Base-by-base conservation (phyloP, 2,797 vertebrate genomes). In the Gallinago stenura region DNA sequence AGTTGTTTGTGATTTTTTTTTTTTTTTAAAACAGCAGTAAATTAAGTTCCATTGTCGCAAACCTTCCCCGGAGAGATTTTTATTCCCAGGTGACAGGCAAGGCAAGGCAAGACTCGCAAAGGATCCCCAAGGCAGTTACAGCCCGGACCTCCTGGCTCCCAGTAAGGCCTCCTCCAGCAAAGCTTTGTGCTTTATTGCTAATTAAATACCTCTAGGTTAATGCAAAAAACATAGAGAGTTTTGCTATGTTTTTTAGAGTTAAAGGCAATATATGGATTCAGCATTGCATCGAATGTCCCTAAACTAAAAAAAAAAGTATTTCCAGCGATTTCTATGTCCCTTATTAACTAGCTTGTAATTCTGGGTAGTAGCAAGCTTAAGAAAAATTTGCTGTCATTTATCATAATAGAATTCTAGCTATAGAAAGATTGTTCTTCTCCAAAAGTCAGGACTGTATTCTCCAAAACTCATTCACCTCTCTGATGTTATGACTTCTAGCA, bases 91-190 rank as follows among this genome's bases (percentile, higher is more conserved):
- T 94, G 96, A 94, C 60, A 69, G 83, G 72, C 93, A 91, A 90
- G 83, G 72, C 93, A 91, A 91, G 51, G 80, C 73, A 80, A 87
- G n/a, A 68, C 81, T 94, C 73, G 60, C 91, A 95, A 82, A 94
- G 91, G 88, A 89, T 93, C 83, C 86, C 83, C 71, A 11, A 33
- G 87, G 77, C 48, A 71, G 77, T 95, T 95, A 95, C 80, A 64
- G 31, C 65, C 88, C 96, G 96, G 96, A 96, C 95, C 93, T 95
- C 77, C 93, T 90, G 91, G 91, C 93, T 95, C 94, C 85, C 93
- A 84, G 28, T 18, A 31, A 30, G 51, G 51, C 28, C 28, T 53
- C 28, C 51, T 53, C 51, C 28, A 30, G 28, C 30, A 53, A 53
- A 53, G 90, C 68, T 73, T 71, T 4, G 3, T 60, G 83, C 91